A percentile compares a stretch with the other conserved stretches of the same genome.
phyloP scores from a whole-genome alignment of 2,888 invertebrate genomes.

The Platynereis dumerilii region DNA sequence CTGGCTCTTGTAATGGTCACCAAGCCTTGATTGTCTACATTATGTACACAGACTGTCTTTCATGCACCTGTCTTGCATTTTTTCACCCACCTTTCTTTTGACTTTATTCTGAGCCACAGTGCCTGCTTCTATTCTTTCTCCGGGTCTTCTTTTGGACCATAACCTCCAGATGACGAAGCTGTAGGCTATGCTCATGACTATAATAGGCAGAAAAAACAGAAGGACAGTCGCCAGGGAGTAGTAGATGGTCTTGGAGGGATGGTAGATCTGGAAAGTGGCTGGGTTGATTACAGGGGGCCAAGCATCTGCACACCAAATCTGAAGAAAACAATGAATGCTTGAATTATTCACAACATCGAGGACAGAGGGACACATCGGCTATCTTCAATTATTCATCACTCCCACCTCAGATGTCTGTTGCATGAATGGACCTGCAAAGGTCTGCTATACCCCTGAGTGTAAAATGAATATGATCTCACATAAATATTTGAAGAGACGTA shows the following conservation, averaged over 20 bases:
- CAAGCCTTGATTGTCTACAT: no score
- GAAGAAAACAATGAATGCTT: slow-evolving; percentile 55
- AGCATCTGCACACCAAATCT: slow-evolving; percentile 77
- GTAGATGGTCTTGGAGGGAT: slow-evolving; percentile 71
- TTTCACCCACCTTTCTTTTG: slow-evolving; percentile 53
- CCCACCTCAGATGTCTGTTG: no score
- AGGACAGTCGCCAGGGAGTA: slow-evolving; percentile 80
- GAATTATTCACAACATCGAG: no score
- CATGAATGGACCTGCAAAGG: no score
- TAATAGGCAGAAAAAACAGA: slow-evolving; percentile 79
- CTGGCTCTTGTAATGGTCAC: no score
- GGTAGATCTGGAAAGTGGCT: slow-evolving; percentile 22
- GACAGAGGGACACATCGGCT: no score
- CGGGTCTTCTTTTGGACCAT: slow-evolving; percentile 61
- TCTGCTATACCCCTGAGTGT: no score
- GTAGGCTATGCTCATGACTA: slow-evolving; percentile 77
- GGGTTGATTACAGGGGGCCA: slow-evolving; percentile 41
- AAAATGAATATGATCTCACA: no score
- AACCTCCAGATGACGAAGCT: slow-evolving; percentile 76
- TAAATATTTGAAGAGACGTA: no score
- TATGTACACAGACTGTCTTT: no score
- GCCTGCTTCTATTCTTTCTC: slow-evolving; percentile 57
- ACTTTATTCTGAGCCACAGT: slow-evolving; percentile 54
- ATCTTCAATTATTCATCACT: no score
- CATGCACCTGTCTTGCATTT: no score